phyloP scores from a whole-genome alignment of 2,797 vertebrate species.

The Megalops cyprinoides region DNA sequence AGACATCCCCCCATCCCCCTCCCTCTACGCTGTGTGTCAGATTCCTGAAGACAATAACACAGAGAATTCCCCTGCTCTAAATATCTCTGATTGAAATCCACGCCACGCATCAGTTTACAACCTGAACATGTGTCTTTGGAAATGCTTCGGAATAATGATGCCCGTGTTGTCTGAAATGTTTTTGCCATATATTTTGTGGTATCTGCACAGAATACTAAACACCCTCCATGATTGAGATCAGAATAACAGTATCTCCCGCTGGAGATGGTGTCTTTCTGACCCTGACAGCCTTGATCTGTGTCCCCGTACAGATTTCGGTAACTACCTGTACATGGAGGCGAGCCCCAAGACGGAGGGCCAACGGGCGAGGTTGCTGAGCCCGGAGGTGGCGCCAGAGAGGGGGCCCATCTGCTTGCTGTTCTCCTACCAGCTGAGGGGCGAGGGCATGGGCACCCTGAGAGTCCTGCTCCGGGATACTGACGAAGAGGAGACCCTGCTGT shows the following conservation, averaged over 20 bases:
- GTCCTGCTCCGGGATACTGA: slow-evolving; percentile 81
- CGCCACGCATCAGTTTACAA: neutral
- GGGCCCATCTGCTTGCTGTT: slow-evolving; percentile 92
- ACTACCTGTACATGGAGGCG: slow-evolving; percentile 78
- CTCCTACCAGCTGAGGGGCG: slow-evolving; percentile 86
- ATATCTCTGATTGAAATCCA: no score
- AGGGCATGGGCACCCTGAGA: slow-evolving; percentile 81
- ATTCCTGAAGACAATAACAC: neutral
- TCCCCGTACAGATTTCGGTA: slow-evolving; percentile 64
- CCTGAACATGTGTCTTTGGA: neutral
- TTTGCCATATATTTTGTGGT: no score
- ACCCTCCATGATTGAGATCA: no score
- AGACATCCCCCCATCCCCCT: neutral
- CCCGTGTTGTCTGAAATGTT: neutral
- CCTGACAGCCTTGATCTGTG: neutral
- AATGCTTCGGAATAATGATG: neutral
- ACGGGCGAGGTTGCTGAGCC: slow-evolving; percentile 85
- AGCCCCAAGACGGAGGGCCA: slow-evolving; percentile 80
- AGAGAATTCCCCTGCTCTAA: neutral
- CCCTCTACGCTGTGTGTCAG: neutral
- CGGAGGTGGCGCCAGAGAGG: slow-evolving; percentile 75
- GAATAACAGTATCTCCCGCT: no score
- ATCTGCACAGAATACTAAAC: no score
- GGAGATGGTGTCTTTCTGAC: no score
- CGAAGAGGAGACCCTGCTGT: slow-evolving; percentile 84